Evolutionary conservation across 2,888 invertebrate genomes (phyloP).

Genomic region (Hyalella azteca): DNA sequence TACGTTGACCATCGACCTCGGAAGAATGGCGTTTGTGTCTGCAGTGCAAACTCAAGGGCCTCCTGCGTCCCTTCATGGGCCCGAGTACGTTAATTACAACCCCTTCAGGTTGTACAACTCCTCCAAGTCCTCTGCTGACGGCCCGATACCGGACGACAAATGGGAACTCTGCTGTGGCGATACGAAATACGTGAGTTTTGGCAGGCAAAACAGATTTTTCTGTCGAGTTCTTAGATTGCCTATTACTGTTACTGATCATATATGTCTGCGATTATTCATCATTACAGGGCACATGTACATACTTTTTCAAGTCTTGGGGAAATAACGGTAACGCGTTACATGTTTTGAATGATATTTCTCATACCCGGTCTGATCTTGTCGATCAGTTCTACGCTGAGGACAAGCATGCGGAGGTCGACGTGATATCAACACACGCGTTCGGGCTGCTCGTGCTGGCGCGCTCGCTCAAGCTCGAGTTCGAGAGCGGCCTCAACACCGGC

Average conservation of each 20-base stretch:
- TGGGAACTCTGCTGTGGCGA: conserved; percentile 31
- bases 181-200: background rate
- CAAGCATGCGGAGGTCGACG: conserved; percentile 30
- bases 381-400: conserved; percentile 43
- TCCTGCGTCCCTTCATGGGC: background rate
- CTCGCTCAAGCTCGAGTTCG: conserved; percentile 38
- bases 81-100: background rate
- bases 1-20: conserved; percentile 13
- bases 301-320: too few relatives aligned
- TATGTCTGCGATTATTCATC: too few relatives aligned
- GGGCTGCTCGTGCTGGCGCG: conserved; percentile 38
- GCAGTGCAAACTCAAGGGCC: conserved; percentile 31
- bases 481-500: conserved; percentile 41
- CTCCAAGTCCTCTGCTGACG: background rate
- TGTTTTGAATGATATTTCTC: too few relatives aligned
- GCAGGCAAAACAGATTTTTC: too few relatives aligned
- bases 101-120: conserved; percentile 5
- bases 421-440: conserved; percentile 37
- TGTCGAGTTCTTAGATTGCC: too few relatives aligned
- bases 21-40: conserved; percentile 32
- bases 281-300: too few relatives aligned
- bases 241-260: too few relatives aligned
- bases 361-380: too few relatives aligned
- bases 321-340: too few relatives aligned
- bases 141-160: background rate